Evolutionary conservation across 2,888 invertebrate species (phyloP), one percentile per base, ranked within the genome.

Genomic region (Brachynemurus nebulosus): DNA sequence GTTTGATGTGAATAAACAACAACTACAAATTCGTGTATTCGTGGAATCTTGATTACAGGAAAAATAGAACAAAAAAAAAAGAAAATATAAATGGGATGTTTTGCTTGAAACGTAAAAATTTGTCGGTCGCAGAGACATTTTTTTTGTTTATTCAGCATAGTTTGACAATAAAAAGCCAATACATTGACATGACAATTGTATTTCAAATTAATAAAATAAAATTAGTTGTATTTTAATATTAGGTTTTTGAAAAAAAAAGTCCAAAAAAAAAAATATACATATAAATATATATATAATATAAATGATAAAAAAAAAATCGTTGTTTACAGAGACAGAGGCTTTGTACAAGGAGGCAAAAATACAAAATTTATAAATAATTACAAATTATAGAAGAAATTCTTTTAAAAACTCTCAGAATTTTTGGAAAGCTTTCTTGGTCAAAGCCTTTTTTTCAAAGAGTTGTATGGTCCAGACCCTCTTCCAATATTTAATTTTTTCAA

Each of bases 111-210:
- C 9, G 23, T 7, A 23, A 23, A 23, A 12, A 4, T 12, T 30
- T 30, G 30, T 30, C 30, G 14, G 30, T 30, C 30, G 12, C 30
- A 30, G 14, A 30, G 30, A 30, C 30, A 30, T n/a, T 30, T n/a
- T n/a, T n/a, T n/a, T 30, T 30, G 30, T n/a, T 30, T 30, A 12
- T 14, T 30, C 14, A 30, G 30, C 30, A 30, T 30, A 30, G 14
- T 12, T 30, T n/a, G n/a, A n/a, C n/a, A n/a, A n/a, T 30, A 12
- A 4, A 30, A 30, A 30, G 30, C 30, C 30, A 30, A 30, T 30
- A 30, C 30, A 30, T 30, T 30, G 30, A 30, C 30, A 30, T 30
- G 30, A 30, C 30, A 30, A n/a, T n/a, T n/a, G n/a, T n/a, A n/a
- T n/a, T n/a, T n/a, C n/a, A n/a, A n/a, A n/a, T n/a, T n/a, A n/a